Evolutionary conservation across 1,140 invertebrate species (phyloP).

Genomic region (Drosophila triauraria): DNA sequence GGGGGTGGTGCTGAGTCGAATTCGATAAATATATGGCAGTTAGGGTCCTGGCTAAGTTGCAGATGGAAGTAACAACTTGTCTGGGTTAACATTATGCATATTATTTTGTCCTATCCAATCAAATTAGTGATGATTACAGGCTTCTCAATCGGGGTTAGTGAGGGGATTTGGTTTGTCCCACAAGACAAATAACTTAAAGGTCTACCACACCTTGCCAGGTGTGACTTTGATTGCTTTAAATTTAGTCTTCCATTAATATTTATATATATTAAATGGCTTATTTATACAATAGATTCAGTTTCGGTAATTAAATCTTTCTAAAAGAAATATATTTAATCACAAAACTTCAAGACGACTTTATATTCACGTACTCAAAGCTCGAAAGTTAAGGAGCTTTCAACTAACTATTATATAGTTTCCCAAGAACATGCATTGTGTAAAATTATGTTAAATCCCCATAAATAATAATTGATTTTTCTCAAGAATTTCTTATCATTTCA

Average conservation of each 20-base stretch:
- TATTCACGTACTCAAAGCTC: too few relatives aligned
- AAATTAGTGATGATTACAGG: slow-evolving; percentile 26
- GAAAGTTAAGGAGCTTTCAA: too few relatives aligned
- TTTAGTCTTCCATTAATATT: too few relatives aligned
- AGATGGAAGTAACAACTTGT: slow-evolving; percentile 25
- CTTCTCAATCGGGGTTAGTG: background rate
- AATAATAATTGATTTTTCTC: background rate
- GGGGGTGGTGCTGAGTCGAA: slow-evolving; percentile 3
- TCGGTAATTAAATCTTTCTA: too few relatives aligned
- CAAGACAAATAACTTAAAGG: slow-evolving; percentile 2
- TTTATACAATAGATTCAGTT: too few relatives aligned
- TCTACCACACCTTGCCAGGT: background rate
- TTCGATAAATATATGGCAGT: slow-evolving; percentile 21
- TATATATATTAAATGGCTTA: too few relatives aligned
- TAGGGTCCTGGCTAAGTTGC: slow-evolving; percentile 12
- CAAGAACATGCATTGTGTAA: background rate
- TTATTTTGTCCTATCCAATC: slow-evolving; percentile 29
- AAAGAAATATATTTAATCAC: too few relatives aligned
- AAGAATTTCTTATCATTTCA: background rate
- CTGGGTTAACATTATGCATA: slow-evolving; percentile 28
- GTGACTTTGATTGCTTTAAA: background rate
- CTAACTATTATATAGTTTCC: background rate
- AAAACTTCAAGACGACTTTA: too few relatives aligned
- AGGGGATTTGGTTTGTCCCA: background rate
- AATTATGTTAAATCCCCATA: background rate